These are phyloP conservation scores for Nanorana parkeri DNA, from an alignment of 2,113 vertebrate species.

Conservation along the genomic window DNA sequence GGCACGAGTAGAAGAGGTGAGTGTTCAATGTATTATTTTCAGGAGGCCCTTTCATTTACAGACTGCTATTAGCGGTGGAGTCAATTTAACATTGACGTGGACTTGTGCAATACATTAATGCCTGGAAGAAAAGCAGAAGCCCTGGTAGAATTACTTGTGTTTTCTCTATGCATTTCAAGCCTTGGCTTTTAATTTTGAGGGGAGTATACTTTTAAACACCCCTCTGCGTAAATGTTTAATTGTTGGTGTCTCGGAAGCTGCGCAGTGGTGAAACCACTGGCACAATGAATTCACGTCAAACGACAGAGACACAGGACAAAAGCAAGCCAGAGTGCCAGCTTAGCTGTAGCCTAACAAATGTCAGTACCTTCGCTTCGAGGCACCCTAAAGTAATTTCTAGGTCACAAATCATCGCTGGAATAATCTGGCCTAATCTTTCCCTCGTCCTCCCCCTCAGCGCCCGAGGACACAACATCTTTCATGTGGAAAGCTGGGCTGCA, in stretches of 20 bases:
- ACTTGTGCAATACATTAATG: too few relatives aligned
- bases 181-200: too few relatives aligned
- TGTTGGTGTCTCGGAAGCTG: not conserved
- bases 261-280: not conserved
- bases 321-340: constrained; percentile 9
- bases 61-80: too few relatives aligned
- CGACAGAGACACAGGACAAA: constrained; percentile 11
- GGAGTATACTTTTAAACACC: too few relatives aligned
- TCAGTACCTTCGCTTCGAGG: constrained; percentile 37
- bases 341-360: constrained; percentile 38
- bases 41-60: too few relatives aligned
- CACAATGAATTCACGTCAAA: constrained; percentile 1
- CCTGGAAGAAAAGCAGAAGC: too few relatives aligned
- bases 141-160: too few relatives aligned
- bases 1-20: too few relatives aligned
- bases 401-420: constrained; percentile 55
- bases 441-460: constrained; percentile 16
- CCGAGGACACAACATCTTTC: constrained; percentile 30
- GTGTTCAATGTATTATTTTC: too few relatives aligned
- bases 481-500: constrained; percentile 13
- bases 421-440: constrained; percentile 48
- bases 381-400: constrained; percentile 54
- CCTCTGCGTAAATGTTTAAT: not conserved
- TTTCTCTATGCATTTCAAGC: too few relatives aligned
- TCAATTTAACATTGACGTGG: too few relatives aligned